Base-by-base conservation (phyloP, 2,797 vertebrate genomes). In the Chrosomus eos region DNA sequence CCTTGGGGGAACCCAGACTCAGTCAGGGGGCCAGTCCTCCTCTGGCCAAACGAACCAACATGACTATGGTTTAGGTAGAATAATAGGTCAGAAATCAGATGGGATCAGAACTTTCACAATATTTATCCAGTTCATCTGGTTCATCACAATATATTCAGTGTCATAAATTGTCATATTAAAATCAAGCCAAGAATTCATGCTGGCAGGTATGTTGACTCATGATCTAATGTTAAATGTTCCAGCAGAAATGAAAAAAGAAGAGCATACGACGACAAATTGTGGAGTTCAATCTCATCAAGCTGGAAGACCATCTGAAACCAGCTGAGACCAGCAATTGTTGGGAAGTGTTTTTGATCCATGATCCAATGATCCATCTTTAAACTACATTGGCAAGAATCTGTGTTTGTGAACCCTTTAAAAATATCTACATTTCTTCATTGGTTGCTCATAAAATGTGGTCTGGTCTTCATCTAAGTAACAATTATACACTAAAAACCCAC, bases 81-180 rank as follows among this genome's bases (percentile, higher is more conserved):
- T n/a, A n/a, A n/a, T n/a, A n/a, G n/a, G n/a, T n/a, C n/a, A n/a
- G n/a, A n/a, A n/a, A n/a, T n/a, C n/a, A n/a, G n/a, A n/a, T n/a
- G n/a, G n/a, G n/a, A n/a, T n/a, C n/a, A n/a, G n/a, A n/a, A n/a
- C n/a, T n/a, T n/a, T n/a, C n/a, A n/a, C n/a, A n/a, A n/a, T n/a
- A n/a, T n/a, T n/a, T n/a, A n/a, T n/a, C n/a, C n/a, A n/a, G n/a
- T n/a, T n/a, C n/a, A n/a, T n/a, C n/a, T n/a, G n/a, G n/a, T n/a
- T n/a, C n/a, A n/a, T n/a, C n/a, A n/a, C n/a, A n/a, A n/a, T n/a
- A n/a, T n/a, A n/a, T n/a, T n/a, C 38, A 53, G 40, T 89, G 92
- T 90, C 89, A 89, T 90, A 73, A 89, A 90, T 87, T 87, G 79
- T 88, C 86, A 88, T 84, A 87, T 82, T 19, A 51, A 77, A 84